Evolutionary conservation across 2,888 invertebrate species (phyloP), one percentile per base, ranked within the genome.

Genomic region (Scaptomyza tumidula): DNA sequence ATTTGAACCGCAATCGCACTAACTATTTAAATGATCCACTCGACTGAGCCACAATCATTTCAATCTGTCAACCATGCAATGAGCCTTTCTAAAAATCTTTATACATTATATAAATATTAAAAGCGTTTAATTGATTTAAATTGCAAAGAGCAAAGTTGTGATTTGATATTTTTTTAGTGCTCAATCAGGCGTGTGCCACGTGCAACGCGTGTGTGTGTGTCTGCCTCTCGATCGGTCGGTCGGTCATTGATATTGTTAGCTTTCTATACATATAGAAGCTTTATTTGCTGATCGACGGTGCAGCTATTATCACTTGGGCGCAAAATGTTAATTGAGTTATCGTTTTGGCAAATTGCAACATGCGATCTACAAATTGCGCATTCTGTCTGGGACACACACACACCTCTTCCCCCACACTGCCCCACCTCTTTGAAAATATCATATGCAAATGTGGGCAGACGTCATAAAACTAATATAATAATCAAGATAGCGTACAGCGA

Each of bases 111-210:
- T 35, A 45, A 39, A 52, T 64, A 71, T 71, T 71, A 57, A 54
- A 62, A 46, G 54, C 58, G 46, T 46, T 52, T 63, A 76, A 85
- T 79, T 76, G 74, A 55, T 50, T 72, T 60, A 45, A 44, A 63
- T 61, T 49, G 35, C 29, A 19, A 43, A 37, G n/a, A 35, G 35
- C 35, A 11, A 37, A 41, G 35, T 31, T 19, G 16, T 9, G 41
- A 46, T 64, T 49, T 29, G 29, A 6, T 29, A 6, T 29, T 29
- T 50, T 24, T 52, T 24, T 29, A 44, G 39, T 55, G 33, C 11
- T 35, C 60, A 59, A 35, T 56, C 69, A 67, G 61, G 57, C 52
- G 48, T 61, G 63, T 46, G 75, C 46, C 50, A 39, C 59, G 60
- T 67, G 24, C 24, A 24, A 24, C 5, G 62, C 33, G 14, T 33